A percentile compares a stretch with the other conserved stretches of the same genome.
Evolutionary conservation across 30 jellyfish, hydroid and myxozoan species (phyloP).

Genomic region (Haliclystus octoradiatus): DNA sequence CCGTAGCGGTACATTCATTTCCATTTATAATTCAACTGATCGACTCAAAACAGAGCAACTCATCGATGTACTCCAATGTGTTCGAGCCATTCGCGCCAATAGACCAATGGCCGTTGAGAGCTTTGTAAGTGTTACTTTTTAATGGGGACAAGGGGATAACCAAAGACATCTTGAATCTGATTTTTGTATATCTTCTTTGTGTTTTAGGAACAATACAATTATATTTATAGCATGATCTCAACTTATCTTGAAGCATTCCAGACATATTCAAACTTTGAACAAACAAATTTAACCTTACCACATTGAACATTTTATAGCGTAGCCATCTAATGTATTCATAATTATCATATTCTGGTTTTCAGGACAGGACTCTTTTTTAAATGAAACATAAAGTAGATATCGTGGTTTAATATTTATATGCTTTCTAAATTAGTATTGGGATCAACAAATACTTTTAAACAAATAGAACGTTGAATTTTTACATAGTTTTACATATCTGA

Average conservation of each 20-base stretch:
- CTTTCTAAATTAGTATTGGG: too few species aligned
- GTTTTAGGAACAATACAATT: constrained; percentile 62
- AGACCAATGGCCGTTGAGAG: constrained; percentile 79
- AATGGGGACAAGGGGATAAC: too few species aligned
- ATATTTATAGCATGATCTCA: constrained; percentile 60
- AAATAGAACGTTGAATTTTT: too few species aligned
- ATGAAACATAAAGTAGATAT: too few species aligned
- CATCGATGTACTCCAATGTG: constrained; percentile 72
- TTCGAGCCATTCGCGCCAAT: constrained; percentile 41
- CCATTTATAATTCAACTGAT: constrained; percentile 74
- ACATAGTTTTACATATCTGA: too few species aligned
- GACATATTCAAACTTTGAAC: constrained; percentile 49
- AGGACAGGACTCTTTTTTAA: too few species aligned
- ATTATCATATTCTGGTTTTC: too few species aligned
- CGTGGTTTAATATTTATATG: too few species aligned
- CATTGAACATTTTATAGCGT: not conserved
- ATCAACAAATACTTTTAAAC: too few species aligned
- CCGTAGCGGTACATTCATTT: constrained; percentile 75
- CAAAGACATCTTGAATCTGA: too few species aligned
- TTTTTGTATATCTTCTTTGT: not conserved
- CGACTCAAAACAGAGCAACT: constrained; percentile 77
- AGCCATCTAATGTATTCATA: too few species aligned
- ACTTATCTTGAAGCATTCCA: constrained; percentile 72
- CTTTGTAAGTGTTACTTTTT: constrained; percentile 37
- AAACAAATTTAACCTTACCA: not conserved